Evolutionary conservation across 2,113 vertebrate genomes (phyloP).

Genomic region (Salvelinus namaycush): DNA sequence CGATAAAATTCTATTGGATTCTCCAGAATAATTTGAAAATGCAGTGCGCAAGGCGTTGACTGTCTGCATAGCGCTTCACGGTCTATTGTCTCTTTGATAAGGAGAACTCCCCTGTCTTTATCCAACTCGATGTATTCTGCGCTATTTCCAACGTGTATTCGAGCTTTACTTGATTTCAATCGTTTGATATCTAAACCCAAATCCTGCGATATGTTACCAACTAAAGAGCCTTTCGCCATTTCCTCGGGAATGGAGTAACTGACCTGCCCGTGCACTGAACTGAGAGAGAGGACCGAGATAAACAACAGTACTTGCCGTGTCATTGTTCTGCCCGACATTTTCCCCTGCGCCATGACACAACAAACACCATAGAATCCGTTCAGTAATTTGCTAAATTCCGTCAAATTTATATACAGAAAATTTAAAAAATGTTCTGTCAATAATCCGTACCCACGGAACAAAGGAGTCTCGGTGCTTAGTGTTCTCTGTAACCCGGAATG

Average conservation of each 20-base stretch:
- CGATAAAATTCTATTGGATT: conserved; percentile 74
- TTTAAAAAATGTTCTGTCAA: too few species aligned
- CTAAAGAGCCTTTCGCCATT: conserved; percentile 68
- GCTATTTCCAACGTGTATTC: conserved; percentile 66
- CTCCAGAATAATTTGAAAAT: conserved; percentile 74
- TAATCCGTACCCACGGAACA: neutral
- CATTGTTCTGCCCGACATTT: conserved; percentile 51
- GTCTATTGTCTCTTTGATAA: conserved; percentile 76
- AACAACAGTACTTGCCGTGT: conserved; percentile 61
- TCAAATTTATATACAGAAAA: neutral
- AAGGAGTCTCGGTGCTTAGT: neutral
- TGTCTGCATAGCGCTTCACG: conserved; percentile 75
- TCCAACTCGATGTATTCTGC: conserved; percentile 68
- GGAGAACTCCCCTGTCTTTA: conserved; percentile 59
- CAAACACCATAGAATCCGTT: neutral
- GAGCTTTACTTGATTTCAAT: conserved; percentile 65
- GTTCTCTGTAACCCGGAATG: neutral
- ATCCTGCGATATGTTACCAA: conserved; percentile 74
- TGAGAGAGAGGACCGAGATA: conserved; percentile 32
- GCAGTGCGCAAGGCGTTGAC: conserved; percentile 64
- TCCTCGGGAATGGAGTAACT: too few species aligned
- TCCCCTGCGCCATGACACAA: neutral
- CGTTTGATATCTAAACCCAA: conserved; percentile 68
- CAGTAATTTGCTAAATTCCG: neutral
- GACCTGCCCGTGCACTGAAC: too few species aligned